A percentile compares a stretch with the other conserved stretches of the same genome.
Conservation (phyloP, 2,797 vertebrate genomes). For the Masticophis lateralis region DNA sequence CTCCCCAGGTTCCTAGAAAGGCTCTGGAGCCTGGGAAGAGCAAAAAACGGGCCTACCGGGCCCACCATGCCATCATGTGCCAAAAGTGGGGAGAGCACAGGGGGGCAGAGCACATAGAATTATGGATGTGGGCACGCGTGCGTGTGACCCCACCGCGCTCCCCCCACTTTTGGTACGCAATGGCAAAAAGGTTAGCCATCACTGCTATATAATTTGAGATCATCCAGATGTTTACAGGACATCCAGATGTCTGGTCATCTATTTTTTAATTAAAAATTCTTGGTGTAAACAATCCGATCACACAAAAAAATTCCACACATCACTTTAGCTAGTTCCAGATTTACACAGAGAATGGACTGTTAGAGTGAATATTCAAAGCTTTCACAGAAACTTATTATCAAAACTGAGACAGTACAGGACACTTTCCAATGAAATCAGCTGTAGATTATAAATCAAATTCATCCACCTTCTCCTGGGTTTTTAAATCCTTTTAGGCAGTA, state of each 20-base stretch:
- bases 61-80: no score
- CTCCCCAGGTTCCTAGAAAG: no score
- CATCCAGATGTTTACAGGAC: not conserved
- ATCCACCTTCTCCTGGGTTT: constrained; percentile 63
- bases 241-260: not conserved
- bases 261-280: constrained; percentile 12
- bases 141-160: no score
- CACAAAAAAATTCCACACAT: not conserved
- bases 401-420: constrained; percentile 63
- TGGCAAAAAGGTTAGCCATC: no score
- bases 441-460: constrained; percentile 65
- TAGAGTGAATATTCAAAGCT: constrained; percentile 52
- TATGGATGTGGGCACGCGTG: no score
- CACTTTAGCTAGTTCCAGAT: not conserved
- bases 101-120: no score
- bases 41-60: no score
- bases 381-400: constrained; percentile 63
- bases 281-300: not conserved
- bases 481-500: constrained; percentile 71
- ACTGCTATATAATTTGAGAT: not conserved
- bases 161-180: no score
- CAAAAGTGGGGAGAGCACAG: no score
- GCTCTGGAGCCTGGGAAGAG: no score
- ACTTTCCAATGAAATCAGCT: constrained; percentile 67
- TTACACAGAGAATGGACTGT: not conserved